Conservation (phyloP, 92 coral and sea anemone genomes). For the Epizoanthus scotinus region DNA sequence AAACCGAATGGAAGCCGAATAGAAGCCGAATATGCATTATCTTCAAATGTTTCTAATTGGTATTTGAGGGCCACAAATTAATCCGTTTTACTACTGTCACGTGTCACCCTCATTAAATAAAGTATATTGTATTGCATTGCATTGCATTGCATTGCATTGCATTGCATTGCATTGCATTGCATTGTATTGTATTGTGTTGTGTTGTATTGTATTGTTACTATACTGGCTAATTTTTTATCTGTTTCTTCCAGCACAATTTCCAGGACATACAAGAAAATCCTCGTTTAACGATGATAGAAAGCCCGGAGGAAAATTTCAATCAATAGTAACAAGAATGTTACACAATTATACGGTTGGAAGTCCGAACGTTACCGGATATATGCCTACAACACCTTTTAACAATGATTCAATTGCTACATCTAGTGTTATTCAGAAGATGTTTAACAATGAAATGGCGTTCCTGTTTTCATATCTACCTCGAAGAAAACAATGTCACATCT, state of each 20-base stretch:
- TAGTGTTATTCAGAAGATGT: constrained; percentile 39
- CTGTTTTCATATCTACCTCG: constrained; percentile 60
- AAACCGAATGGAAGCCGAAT: no score
- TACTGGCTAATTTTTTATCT: not conserved
- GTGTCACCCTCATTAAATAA: no score
- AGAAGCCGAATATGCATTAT: no score
- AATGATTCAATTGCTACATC: not conserved
- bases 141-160: no score
- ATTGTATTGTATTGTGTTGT: no score
- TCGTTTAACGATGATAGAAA: not conserved
- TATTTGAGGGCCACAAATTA: no score
- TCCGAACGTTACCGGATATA: not conserved
- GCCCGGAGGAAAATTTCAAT: not conserved
- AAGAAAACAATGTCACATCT: constrained; percentile 48
- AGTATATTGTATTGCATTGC: no score
- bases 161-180: no score
- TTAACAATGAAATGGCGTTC: constrained; percentile 63
- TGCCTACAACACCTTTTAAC: not conserved
- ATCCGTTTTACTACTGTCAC: no score
- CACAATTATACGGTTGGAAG: not conserved
- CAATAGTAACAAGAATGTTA: not conserved
- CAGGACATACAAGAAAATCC: constrained; percentile 11
- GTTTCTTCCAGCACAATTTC: constrained; percentile 23
- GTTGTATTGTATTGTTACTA: no score
- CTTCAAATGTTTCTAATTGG: no score